Evolutionary conservation across 1,140 invertebrate species (phyloP), one percentile per base, ranked within the genome.

Genomic region (Argopecten irradians): DNA sequence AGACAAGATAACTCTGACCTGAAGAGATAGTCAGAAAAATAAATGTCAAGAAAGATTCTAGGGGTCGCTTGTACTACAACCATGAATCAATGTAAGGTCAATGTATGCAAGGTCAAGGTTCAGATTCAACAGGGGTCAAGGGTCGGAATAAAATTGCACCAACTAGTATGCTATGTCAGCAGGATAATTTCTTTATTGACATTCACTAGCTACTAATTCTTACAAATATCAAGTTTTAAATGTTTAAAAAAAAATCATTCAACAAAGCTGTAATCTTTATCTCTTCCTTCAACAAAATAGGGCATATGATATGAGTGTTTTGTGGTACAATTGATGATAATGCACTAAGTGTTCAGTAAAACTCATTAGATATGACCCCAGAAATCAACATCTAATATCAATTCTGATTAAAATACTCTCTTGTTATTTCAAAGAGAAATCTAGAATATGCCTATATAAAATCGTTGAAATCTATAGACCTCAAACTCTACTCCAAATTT

Each of bases 131-230:
- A 28, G 55, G 16, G 55, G n/a, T 71, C 55, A 71, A 28, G n/a
- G 55, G 55, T 71, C 22, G 16, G 55, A 71, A 28, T 71, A 5
- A 71, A 71, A 71, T n/a, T 71, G 55, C 55, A 71, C 55, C 11
- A 71, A n/a, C 55, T 28, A 71, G 55, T n/a, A 71, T 71, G 55
- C 55, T 71, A 71, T 71, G 55, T 71, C 55, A 71, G 55, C 55
- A 71, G 55, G 28, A 71, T 71, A n/a, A n/a, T n/a, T n/a, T n/a
- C n/a, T n/a, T n/a, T n/a, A n/a, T n/a, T n/a, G n/a, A n/a, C n/a
- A n/a, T n/a, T n/a, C n/a, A n/a, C n/a, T n/a, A n/a, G n/a, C n/a
- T n/a, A n/a, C n/a, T n/a, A n/a, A n/a, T n/a, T n/a, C n/a, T n/a
- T n/a, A n/a, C n/a, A n/a, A n/a, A n/a, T n/a, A n/a, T n/a, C n/a